Percentiles rank a stretch among this genome's conserved stretches.
phyloP scores from a whole-genome alignment of 1,140 invertebrate species.

The Neomicropteryx cornuta region DNA sequence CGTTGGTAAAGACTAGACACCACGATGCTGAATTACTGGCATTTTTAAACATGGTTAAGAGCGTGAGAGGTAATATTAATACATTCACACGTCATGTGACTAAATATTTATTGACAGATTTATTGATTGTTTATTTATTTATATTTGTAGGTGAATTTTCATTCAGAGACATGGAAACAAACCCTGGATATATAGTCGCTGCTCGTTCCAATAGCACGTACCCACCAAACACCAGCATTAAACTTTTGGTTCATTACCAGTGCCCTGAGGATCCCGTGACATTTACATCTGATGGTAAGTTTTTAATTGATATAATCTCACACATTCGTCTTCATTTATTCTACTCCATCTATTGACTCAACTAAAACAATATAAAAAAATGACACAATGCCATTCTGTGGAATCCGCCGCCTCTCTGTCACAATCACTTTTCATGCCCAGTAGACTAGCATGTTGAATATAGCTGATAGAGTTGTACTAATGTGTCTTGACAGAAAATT shows the following conservation, averaged over 20 bases:
- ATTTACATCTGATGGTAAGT: slow-evolving; percentile 78
- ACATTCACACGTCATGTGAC: slow-evolving; percentile 19
- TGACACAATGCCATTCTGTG: too few species aligned
- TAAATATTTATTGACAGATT: too few species aligned
- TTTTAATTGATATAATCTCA: neutral
- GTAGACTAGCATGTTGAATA: too few species aligned
- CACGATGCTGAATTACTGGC: slow-evolving; percentile 65
- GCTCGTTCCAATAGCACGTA: slow-evolving; percentile 69
- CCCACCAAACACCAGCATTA: slow-evolving; percentile 69
- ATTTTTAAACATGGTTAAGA: slow-evolving; percentile 70
- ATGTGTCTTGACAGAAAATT: too few species aligned
- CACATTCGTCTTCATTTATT: too few species aligned
- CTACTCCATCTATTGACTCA: too few species aligned
- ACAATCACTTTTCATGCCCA: too few species aligned
- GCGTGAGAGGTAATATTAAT: slow-evolving; percentile 50
- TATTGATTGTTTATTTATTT: slow-evolving; percentile 7
- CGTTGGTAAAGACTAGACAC: slow-evolving; percentile 47
- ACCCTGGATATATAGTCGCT: slow-evolving; percentile 72
- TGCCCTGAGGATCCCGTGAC: slow-evolving; percentile 54
- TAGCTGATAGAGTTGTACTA: too few species aligned
- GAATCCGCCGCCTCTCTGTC: too few species aligned
- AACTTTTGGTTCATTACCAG: slow-evolving; percentile 67
- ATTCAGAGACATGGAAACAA: slow-evolving; percentile 54
- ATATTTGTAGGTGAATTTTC: slow-evolving; percentile 36
- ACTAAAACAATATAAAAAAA: too few species aligned